A percentile compares a stretch with the other conserved stretches of the same genome.
phyloP scores from a whole-genome alignment of 2,113 vertebrate species.

The Cariama cristata region DNA sequence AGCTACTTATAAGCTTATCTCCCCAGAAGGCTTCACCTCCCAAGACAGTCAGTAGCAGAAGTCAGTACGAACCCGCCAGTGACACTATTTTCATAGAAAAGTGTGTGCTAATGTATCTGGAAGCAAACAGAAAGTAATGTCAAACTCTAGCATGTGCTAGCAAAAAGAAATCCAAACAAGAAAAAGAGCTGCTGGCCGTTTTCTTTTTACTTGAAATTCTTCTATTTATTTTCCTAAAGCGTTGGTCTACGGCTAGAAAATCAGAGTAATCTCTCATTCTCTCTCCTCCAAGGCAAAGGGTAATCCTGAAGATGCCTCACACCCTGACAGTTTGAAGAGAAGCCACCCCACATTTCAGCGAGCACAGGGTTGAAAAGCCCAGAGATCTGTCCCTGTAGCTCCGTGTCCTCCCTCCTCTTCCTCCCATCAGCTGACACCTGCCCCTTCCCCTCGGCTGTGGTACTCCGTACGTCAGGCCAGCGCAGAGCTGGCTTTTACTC shows the following conservation, averaged over 20 bases:
- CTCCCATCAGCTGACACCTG: background rate
- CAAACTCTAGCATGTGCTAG: background rate
- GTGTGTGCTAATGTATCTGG: background rate
- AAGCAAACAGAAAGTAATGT: slow-evolving; percentile 3
- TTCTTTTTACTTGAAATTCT: background rate
- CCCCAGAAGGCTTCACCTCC: slow-evolving; percentile 28
- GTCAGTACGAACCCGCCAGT: slow-evolving; percentile 41
- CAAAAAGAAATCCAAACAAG: slow-evolving; percentile 7
- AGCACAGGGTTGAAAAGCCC: background rate
- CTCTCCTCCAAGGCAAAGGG: background rate
- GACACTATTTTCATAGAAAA: slow-evolving; percentile 28
- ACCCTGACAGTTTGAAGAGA: background rate
- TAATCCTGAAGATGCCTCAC: background rate
- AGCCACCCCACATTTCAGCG: background rate
- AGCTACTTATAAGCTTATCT: slow-evolving; percentile 53
- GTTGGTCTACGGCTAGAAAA: background rate
- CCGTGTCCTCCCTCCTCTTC: background rate
- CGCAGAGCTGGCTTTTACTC: background rate
- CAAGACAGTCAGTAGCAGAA: slow-evolving; percentile 43
- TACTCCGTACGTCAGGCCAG: background rate
- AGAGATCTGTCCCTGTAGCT: background rate
- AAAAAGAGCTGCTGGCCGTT: background rate
- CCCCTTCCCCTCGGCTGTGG: background rate
- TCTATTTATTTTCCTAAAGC: slow-evolving; percentile 34
- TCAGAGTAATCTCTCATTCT: background rate